phyloP scores from a whole-genome alignment of 2,797 vertebrate species.

The Myotis findleyi region DNA sequence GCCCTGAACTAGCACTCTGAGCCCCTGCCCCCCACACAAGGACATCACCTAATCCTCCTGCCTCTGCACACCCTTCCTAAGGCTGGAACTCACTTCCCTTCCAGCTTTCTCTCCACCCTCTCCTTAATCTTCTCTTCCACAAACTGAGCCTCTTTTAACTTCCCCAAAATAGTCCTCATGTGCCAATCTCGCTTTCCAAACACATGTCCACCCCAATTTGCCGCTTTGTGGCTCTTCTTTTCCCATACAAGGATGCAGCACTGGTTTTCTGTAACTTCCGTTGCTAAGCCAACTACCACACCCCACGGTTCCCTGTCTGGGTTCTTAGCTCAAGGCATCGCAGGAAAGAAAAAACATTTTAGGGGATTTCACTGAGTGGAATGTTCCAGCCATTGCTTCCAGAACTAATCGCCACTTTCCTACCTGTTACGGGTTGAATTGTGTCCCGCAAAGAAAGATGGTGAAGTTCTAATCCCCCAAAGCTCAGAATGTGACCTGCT shows the following conservation, averaged over 20 bases:
- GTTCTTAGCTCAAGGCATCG: rapidly evolving
- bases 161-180: background rate
- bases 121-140: no score
- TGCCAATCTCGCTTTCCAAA: background rate
- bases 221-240: no score
- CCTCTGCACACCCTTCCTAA: background rate
- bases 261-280: no score
- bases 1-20: no score
- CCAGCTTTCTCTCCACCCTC: background rate
- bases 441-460: background rate
- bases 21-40: background rate
- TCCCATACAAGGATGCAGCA: rapidly evolving
- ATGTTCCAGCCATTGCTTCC: background rate
- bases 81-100: background rate
- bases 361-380: background rate
- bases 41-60: no score
- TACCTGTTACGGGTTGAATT: background rate
- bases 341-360: background rate
- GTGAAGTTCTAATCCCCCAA: background rate
- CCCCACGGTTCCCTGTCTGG: rapidly evolving
- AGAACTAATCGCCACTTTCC: background rate
- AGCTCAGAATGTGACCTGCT: background rate
- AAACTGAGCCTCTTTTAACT: background rate
- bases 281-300: background rate
- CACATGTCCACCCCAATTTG: rapidly evolving